Base-by-base conservation (phyloP, 2,888 invertebrate species). In the Sarcophaga carnaria region DNA sequence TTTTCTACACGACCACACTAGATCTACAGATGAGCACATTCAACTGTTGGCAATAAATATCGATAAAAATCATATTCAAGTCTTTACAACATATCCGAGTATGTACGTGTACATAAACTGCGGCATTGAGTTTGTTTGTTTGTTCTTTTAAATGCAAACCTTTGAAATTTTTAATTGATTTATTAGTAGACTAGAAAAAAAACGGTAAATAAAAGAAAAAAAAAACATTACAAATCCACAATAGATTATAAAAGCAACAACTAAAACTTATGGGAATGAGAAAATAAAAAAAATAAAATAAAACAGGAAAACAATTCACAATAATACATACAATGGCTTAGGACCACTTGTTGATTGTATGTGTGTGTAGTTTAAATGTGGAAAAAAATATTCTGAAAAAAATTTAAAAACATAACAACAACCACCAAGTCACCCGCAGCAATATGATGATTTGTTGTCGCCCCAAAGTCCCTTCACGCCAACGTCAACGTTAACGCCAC, bases 141-240 rank as follows among this genome's bases (percentile, higher is more conserved):
- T 37, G 2, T 37, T 0, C 37, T 2, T 54, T 54, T 54, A 25
- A 67, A 47, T 67, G 27, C 59, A 76, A 82, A 62, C 82, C 82
- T 82, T 86, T 86, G 76, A 76, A 86, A 86, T 80, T 72, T 76
- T 83, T 86, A 83, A 83, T 83, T 80, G 71, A 76, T 80, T 72
- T 74, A 77, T 63, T 62, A 76, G 49, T n/a, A 25, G 69, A 83
- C 54, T 67, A 63, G 54, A 69, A 79, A 69, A 2, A 63, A 63
- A 63, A 37, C 37, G 37, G 37, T 37, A 37, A 37, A 37, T 37
- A 8, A 37, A 37, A 37, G 37, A 37, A 37, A 37, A 37, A 37
- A 20, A 37, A 37, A 37, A 37, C 2, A 37, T 37, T 27, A 6
- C 3, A 2, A 37, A 37, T 37, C 37, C 8, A 37, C 37, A 37